Percentiles rank a stretch among this genome's conserved stretches.
phyloP scores from a whole-genome alignment of 2,888 invertebrate species.

The Phaedon cochleariae region DNA sequence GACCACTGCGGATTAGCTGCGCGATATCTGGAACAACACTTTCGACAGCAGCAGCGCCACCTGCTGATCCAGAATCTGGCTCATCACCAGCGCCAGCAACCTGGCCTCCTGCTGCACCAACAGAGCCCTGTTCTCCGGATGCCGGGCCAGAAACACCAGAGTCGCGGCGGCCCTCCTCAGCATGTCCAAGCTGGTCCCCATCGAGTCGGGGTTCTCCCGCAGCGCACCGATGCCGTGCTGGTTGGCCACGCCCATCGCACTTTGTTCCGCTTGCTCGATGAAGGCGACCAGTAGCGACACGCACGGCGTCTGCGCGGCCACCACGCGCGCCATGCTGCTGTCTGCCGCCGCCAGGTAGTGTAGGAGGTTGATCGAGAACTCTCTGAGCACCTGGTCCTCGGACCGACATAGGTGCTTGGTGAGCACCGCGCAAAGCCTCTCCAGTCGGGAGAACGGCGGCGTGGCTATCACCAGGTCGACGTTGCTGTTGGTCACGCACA shows the following conservation, averaged over 20 bases:
- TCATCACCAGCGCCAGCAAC: conserved; percentile 93
- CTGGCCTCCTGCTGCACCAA: conserved; percentile 95
- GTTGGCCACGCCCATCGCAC: conserved; percentile 92
- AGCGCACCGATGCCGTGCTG: conserved; percentile 94
- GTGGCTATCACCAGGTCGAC: conserved; percentile 98
- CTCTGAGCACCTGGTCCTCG: conserved; percentile 87
- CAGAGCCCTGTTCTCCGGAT: conserved; percentile 91
- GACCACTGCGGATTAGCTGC: conserved; percentile 62
- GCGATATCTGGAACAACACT: conserved; percentile 86
- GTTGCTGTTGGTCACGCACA: conserved; percentile 97
- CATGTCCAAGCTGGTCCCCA: conserved; percentile 99
- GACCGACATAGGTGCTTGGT: conserved; percentile 85
- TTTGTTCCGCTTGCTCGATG: conserved; percentile 96
- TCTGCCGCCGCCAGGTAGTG: conserved; percentile 95
- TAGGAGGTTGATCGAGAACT: conserved; percentile 96
- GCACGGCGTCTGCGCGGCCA: conserved; percentile 91
- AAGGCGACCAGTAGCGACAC: conserved; percentile 95
- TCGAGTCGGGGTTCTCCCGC: conserved; percentile 96
- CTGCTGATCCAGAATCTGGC: conserved; percentile 96
- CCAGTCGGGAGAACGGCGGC: conserved; percentile 92
- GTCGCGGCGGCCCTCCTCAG: conserved; percentile 94
- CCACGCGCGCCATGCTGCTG: conserved; percentile 88
- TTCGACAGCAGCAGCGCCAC: conserved; percentile 93
- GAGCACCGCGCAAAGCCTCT: conserved; percentile 88
- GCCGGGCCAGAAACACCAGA: conserved; percentile 88